Percentiles rank a stretch among this genome's conserved stretches.
phyloP scores from a whole-genome alignment of 2,888 invertebrate species.

The Hypomecis punctinalis region DNA sequence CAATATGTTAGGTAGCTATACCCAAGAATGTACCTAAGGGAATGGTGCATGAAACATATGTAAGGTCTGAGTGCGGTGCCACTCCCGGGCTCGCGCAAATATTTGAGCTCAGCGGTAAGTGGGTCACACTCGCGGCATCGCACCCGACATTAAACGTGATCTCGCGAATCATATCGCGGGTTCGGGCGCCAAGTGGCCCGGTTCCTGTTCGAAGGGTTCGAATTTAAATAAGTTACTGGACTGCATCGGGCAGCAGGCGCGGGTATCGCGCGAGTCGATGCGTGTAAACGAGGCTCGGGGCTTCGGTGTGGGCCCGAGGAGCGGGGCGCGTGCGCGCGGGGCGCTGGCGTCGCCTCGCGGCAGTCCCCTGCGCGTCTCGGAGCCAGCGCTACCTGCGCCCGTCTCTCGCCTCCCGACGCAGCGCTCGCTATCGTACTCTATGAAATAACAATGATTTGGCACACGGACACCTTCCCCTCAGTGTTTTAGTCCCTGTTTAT shows the following conservation, averaged over 20 bases:
- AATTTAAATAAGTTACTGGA: constrained; percentile 52
- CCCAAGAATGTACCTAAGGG: constrained; percentile 22
- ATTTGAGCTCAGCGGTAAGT: constrained; percentile 66
- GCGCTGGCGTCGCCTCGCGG: constrained; percentile 67
- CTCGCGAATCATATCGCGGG: constrained; percentile 45
- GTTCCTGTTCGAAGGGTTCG: constrained; percentile 51
- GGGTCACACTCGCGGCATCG: constrained; percentile 64
- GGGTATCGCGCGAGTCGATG: constrained; percentile 55
- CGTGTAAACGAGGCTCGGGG: constrained; percentile 65
- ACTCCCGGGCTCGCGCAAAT: constrained; percentile 71
- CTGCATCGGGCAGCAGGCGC: constrained; percentile 48
- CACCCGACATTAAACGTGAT: constrained; percentile 48
- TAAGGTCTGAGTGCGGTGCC: constrained; percentile 60
- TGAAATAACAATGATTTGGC: constrained; percentile 69
- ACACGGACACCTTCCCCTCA: constrained; percentile 53
- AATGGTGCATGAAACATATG: constrained; percentile 54
- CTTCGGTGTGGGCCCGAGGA: constrained; percentile 47
- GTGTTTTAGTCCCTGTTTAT: constrained; percentile 73
- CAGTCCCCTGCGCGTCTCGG: constrained; percentile 76
- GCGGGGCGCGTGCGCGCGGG: constrained; percentile 65
- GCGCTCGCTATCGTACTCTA: constrained; percentile 63
- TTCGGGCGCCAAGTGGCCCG: constrained; percentile 50
- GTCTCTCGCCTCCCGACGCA: constrained; percentile 51
- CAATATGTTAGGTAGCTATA: constrained; percentile 20
- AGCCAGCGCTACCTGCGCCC: constrained; percentile 57